Evolutionary conservation across 2,113 vertebrate species (phyloP).

Genomic region (Tursiops truncatus): DNA sequence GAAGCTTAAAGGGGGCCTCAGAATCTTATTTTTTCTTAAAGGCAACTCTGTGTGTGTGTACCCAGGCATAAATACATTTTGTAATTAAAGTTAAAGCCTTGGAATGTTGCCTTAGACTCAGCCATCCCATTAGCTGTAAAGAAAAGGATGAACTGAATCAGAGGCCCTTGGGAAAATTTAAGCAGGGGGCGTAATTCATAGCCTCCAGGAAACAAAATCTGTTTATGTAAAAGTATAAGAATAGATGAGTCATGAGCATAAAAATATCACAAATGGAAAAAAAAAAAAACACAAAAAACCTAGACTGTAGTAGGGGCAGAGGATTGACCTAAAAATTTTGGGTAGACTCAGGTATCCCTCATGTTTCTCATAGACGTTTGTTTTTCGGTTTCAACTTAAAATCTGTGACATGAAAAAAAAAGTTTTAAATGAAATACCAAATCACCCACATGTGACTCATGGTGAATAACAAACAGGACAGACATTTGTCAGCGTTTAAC

Average conservation of each 20-base stretch:
- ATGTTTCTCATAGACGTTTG: neutral
- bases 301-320: neutral
- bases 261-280: constrained; percentile 2
- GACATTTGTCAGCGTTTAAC: neutral
- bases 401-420: neutral
- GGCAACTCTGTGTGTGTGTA: neutral
- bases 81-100: neutral
- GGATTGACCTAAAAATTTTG: neutral
- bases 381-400: neutral
- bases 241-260: neutral
- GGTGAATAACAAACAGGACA: neutral
- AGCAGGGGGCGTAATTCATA: neutral
- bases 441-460: neutral
- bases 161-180: neutral
- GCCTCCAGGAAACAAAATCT: neutral
- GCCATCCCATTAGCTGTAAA: neutral
- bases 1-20: neutral
- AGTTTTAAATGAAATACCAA: neutral
- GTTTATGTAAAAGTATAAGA: constrained; percentile 1
- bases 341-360: neutral
- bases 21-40: neutral
- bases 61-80: neutral
- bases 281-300: neutral
- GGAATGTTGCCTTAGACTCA: neutral
- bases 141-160: neutral